A percentile compares a stretch with the other conserved stretches of the same genome.
These are phyloP conservation scores for Umimayanthus kanabou DNA, from an alignment of 92 coral and sea anemone genomes.

Conservation along the genomic window DNA sequence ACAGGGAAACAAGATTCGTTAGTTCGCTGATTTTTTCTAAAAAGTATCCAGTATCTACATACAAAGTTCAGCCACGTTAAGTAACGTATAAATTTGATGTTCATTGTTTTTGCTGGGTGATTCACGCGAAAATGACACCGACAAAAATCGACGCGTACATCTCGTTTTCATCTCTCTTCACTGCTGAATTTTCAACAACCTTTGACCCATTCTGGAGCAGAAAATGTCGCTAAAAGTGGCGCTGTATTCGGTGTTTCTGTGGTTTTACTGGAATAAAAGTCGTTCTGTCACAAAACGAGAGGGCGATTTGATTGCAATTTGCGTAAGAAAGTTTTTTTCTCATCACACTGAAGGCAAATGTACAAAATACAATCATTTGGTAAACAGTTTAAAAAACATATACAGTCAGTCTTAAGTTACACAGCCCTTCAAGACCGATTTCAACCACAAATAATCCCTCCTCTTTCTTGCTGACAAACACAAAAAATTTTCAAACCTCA, in stretches of 20 bases:
- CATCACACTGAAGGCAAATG: conserved; percentile 12
- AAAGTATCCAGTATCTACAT: not conserved
- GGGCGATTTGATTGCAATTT: not conserved
- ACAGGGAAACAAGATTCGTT: not conserved
- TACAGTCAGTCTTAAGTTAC: conserved; percentile 24
- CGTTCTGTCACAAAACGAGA: not conserved
- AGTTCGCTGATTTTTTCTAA: not conserved
- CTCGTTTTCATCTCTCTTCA: conserved; percentile 33
- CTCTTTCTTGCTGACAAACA: not conserved
- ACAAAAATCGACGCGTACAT: conserved; percentile 14
- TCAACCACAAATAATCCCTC: not conserved
- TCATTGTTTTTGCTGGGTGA: conserved; percentile 14
- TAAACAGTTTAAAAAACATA: not conserved
- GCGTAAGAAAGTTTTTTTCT: not conserved
- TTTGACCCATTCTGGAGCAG: conserved; percentile 1
- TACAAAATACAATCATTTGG: conserved; percentile 32
- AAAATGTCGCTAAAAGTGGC: not conserved
- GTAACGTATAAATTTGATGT: not conserved
- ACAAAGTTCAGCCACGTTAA: not conserved
- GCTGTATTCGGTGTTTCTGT: not conserved
- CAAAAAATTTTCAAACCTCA: not conserved
- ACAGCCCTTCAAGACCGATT: not conserved
- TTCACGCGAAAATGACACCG: conserved; percentile 37
- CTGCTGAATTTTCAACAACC: conserved; percentile 28
- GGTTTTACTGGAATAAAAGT: not conserved